Conservation (phyloP, 2,113 vertebrate genomes). For the Rostratula benghalensis region DNA sequence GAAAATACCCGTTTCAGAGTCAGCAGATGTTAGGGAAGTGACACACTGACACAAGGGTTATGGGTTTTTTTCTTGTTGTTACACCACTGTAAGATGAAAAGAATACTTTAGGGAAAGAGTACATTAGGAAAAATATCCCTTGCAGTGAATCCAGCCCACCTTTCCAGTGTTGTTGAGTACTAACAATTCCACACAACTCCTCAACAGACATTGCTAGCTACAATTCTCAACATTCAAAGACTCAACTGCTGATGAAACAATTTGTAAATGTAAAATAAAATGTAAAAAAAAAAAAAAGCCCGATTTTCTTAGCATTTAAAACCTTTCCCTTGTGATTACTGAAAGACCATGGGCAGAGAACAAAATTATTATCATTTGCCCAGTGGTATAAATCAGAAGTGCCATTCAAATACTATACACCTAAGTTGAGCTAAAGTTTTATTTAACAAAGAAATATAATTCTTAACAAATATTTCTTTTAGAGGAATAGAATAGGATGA, state of each 20-base stretch:
- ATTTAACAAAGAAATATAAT: not conserved
- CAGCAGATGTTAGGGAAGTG: not conserved
- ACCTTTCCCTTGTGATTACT: not conserved
- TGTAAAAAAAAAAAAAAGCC: not conserved
- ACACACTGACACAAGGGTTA: not conserved
- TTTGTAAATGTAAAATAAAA: not conserved
- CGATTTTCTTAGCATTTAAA: not conserved
- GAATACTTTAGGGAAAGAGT: not conserved
- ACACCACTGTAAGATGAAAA: not conserved
- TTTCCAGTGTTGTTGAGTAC: not conserved
- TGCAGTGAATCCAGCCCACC: not conserved
- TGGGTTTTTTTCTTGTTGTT: not conserved
- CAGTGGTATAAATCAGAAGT: not conserved
- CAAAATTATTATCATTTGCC: not conserved
- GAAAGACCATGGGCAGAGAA: not conserved
- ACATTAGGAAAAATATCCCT: not conserved
- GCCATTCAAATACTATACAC: not conserved
- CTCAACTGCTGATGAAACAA: not conserved
- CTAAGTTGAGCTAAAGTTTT: not conserved
- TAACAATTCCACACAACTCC: not conserved
- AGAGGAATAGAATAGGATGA: not conserved
- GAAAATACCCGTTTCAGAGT: not conserved
- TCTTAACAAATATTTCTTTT: conserved; percentile 17
- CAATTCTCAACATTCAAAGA: not conserved
- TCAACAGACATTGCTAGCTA: not conserved